Conservation (phyloP, 2,113 vertebrate species). For the Ondatra zibethicus region DNA sequence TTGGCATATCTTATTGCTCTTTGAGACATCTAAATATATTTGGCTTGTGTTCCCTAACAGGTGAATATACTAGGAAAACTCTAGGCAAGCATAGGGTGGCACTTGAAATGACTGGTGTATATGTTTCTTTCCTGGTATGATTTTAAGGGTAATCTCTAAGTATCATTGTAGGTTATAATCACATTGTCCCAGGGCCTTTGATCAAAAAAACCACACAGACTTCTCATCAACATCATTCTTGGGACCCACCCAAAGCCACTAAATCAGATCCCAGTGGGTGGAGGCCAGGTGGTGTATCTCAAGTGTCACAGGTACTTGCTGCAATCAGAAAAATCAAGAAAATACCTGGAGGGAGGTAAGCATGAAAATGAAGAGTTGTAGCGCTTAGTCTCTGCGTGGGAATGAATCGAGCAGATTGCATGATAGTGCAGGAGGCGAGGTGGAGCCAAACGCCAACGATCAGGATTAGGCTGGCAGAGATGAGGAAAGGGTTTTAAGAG, state of each 20-base stretch:
- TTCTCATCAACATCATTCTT: conserved; percentile 10
- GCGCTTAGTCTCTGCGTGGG: neutral
- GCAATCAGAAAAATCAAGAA: neutral
- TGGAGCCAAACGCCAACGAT: neutral
- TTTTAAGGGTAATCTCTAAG: neutral
- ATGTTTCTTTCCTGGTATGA: neutral
- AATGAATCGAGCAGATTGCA: neutral
- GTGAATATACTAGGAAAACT: neutral
- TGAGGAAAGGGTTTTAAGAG: neutral
- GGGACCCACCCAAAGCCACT: neutral
- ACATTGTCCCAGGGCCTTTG: neutral
- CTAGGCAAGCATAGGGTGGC: neutral
- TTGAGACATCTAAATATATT: neutral
- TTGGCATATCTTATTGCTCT: neutral
- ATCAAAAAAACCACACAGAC: neutral
- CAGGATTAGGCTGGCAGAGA: neutral
- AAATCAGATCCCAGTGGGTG: neutral
- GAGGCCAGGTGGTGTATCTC: neutral
- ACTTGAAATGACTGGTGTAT: neutral
- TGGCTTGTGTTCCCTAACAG: neutral
- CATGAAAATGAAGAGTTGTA: neutral
- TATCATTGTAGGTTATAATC: neutral
- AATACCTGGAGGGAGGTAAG: neutral
- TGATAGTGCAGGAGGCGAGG: neutral
- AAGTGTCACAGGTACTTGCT: conserved; percentile 20